Evolutionary conservation across 2,797 vertebrate species (phyloP), one percentile per base, ranked within the genome.

Genomic region (Clarias pachynema): DNA sequence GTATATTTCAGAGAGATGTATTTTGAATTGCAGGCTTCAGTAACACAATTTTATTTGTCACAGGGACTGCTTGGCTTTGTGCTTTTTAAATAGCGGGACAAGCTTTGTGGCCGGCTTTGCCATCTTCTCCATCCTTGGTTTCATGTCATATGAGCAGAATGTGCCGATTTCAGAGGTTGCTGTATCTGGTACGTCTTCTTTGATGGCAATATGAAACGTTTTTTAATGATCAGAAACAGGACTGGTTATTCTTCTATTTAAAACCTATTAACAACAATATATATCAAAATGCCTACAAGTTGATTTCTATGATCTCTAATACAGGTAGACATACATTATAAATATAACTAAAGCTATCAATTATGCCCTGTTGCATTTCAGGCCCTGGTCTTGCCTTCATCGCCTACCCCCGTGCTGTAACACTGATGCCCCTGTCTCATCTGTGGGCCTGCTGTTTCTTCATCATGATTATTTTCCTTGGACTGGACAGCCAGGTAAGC

Each of bases 361-460:
- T 31, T 26, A 5, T 49, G 8, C 68, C 37, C 79, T 74, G 20
- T 14, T 82, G 70, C 63, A 53, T 78, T 86, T 2, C 90, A 99
- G 98, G 98, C 89, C 98, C 98, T 53, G 98, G 98, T 85, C 91
- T 98, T 94, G 97, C 97, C 66, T 99, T 99, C 93, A 98, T 99
- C 29, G 98, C 97, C 37, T 98, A 97, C 84, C 98, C 98, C 7
- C 96, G 96, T 20, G 97, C 98, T 24, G 97, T 99, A 62, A 95
- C 97, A 90, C 97, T 99, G 97, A 95, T 99, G 94, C 97, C 98
- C 26, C 97, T 98, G 93, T 97, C 97, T 5, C 96, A 97, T 0
- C 93, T 99, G 14, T 99, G 98, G 98, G 97, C 97, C 2, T 97
- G 96, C 92, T 99, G 93, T 92, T 99, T 99, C 95, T 98, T 99